Conservation (phyloP, 2,797 vertebrate species). For the Anisognathus igniventris region DNA sequence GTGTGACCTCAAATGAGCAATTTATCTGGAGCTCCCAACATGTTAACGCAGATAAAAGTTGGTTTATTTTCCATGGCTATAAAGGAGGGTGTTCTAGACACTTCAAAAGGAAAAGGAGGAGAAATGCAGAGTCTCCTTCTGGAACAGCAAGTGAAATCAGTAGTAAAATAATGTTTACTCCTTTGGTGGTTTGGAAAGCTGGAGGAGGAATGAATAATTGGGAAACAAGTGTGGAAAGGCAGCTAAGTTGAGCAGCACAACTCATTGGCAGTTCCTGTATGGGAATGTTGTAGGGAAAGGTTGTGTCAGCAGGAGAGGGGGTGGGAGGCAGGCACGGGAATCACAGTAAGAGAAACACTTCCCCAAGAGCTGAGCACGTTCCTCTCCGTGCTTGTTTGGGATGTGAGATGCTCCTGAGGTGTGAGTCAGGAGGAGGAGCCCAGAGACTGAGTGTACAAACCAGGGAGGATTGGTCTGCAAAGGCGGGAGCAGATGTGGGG, state of each 20-base stretch:
- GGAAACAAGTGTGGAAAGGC: neutral
- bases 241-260: neutral
- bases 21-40: neutral
- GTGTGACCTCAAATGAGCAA: neutral
- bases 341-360: fast-evolving
- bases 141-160: neutral
- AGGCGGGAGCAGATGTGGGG: neutral
- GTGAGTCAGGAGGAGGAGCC: fast-evolving
- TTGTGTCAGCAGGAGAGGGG: neutral
- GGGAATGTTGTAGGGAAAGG: neutral
- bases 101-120: neutral
- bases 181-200: neutral
- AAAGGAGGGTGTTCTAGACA: neutral
- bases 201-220: neutral
- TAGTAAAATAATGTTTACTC: neutral
- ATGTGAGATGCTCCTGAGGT: fast-evolving
- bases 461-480: neutral
- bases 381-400: neutral
- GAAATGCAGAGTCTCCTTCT: neutral
- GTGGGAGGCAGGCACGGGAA: neutral
- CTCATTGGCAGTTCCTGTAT: neutral
- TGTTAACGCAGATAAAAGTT: fast-evolving
- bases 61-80: neutral
- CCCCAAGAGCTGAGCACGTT: fast-evolving
- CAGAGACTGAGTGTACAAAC: neutral